Percentiles rank a stretch among this genome's conserved stretches.
phyloP scores from a whole-genome alignment of 2,888 invertebrate species.

The Tupiocoris notatus region DNA sequence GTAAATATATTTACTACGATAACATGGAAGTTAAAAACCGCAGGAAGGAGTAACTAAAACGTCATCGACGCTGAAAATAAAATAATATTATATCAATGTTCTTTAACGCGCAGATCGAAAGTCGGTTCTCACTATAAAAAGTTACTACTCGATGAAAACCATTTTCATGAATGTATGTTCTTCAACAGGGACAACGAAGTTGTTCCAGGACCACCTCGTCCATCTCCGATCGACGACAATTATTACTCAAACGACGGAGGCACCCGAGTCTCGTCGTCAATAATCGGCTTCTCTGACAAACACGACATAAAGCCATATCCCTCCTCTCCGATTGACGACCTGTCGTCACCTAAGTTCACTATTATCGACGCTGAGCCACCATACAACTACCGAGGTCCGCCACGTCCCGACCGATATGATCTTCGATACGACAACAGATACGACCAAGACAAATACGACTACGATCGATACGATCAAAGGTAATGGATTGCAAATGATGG shows the following conservation, averaged over 20 bases:
- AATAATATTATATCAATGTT: no score
- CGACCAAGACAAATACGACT: slow-evolving; percentile 23
- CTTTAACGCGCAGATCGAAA: no score
- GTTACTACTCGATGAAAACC: no score
- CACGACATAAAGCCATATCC: background rate
- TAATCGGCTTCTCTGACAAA: slow-evolving; percentile 47
- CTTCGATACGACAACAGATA: slow-evolving; percentile 26
- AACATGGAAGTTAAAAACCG: no score
- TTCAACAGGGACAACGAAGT: slow-evolving; percentile 40
- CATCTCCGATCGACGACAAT: background rate
- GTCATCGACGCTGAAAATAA: no score
- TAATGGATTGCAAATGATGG: no score
- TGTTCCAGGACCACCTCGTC: background rate
- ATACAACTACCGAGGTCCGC: slow-evolving; percentile 35
- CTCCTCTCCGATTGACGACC: slow-evolving; percentile 5
- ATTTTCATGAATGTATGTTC: no score
- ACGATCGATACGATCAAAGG: slow-evolving; percentile 24
- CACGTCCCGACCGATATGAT: slow-evolving; percentile 26
- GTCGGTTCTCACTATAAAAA: no score
- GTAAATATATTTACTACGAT: no score
- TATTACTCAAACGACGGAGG: background rate
- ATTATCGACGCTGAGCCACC: slow-evolving; percentile 49
- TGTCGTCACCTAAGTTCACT: slow-evolving; percentile 46
- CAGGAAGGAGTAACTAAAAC: no score
- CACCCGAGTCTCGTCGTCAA: slow-evolving; percentile 42